A percentile compares a stretch with the other conserved stretches of the same genome.
Evolutionary conservation across 2,888 invertebrate species (phyloP).

Genomic region (Brachycybe producta): DNA sequence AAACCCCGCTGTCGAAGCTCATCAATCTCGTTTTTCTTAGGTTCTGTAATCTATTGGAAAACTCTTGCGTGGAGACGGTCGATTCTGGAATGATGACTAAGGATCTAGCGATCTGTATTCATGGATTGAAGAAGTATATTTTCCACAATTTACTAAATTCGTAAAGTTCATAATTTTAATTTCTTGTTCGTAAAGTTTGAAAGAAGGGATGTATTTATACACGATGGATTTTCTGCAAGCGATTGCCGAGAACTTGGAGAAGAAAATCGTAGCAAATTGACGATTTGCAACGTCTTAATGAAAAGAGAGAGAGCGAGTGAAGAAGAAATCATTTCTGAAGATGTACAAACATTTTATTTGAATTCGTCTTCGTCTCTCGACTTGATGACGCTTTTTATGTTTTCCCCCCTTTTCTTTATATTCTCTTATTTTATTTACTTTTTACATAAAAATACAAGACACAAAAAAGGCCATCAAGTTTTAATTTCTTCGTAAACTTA

Average conservation of each 20-base stretch:
- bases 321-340: too few relatives aligned
- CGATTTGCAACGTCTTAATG: not conserved
- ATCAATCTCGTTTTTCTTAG: too few relatives aligned
- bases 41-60: constrained; percentile 57
- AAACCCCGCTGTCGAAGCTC: too few relatives aligned
- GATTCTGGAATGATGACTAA: constrained; percentile 77
- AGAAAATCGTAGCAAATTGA: constrained; percentile 26
- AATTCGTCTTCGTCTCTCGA: too few relatives aligned
- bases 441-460: too few relatives aligned
- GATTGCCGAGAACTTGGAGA: constrained; percentile 56
- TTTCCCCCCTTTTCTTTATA: too few relatives aligned
- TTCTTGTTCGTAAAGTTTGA: constrained; percentile 42
- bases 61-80: constrained; percentile 69
- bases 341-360: too few relatives aligned
- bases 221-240: constrained; percentile 78
- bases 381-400: too few relatives aligned
- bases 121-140: constrained; percentile 54
- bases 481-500: too few relatives aligned
- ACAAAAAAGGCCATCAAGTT: too few relatives aligned
- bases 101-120: constrained; percentile 73
- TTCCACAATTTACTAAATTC: not conserved
- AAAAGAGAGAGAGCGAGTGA: not conserved
- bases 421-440: too few relatives aligned
- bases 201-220: constrained; percentile 65
- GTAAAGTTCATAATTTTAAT: not conserved